Conservation (phyloP, 2,888 invertebrate species). For the Dasysyrphus tricinctus region DNA sequence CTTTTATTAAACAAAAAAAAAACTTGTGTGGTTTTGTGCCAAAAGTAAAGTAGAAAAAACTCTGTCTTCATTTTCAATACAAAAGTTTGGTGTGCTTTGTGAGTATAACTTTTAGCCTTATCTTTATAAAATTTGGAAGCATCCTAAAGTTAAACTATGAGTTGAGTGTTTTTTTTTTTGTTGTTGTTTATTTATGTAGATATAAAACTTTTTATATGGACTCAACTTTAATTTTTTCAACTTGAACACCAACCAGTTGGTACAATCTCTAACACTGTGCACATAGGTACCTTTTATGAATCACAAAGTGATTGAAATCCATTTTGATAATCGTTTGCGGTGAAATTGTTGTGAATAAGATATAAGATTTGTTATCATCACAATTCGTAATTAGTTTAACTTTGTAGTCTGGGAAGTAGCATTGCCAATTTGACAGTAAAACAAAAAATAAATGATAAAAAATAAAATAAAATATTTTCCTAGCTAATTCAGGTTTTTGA, state of each 20-base stretch:
- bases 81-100: slow-evolving; percentile 23
- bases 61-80: slow-evolving; percentile 11
- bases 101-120: slow-evolving; percentile 10
- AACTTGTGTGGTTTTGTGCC: not conserved
- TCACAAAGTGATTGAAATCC: slow-evolving; percentile 10
- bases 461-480: too few species aligned
- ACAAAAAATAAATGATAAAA: not conserved
- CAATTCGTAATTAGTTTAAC: slow-evolving; percentile 44
- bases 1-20: slow-evolving; percentile 2
- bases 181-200: not conserved
- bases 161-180: not conserved
- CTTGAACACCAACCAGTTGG: not conserved
- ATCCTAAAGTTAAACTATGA: slow-evolving; percentile 4
- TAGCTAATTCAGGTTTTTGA: too few species aligned
- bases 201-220: slow-evolving; percentile 10
- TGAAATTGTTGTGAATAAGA: slow-evolving; percentile 43
- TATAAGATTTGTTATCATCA: slow-evolving; percentile 37
- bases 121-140: slow-evolving; percentile 5
- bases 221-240: slow-evolving; percentile 7
- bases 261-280: not conserved
- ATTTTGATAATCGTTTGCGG: slow-evolving; percentile 34
- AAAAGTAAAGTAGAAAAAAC: slow-evolving; percentile 1
- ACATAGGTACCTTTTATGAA: not conserved
- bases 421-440: not conserved
- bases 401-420: not conserved